Conservation (phyloP, 2,797 vertebrate species). For the Poecilia picta region DNA sequence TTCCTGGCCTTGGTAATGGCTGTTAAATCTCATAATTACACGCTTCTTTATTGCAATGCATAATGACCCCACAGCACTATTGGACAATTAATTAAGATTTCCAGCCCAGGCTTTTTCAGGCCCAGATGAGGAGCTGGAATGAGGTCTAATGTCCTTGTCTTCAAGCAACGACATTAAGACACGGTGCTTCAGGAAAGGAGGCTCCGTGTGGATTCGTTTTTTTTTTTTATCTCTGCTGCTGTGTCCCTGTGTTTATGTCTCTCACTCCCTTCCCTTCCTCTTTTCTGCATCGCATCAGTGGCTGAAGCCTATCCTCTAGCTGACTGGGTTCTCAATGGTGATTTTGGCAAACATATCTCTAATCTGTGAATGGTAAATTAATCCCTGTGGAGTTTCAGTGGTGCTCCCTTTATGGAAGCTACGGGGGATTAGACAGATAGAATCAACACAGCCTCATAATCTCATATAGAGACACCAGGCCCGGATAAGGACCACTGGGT, state of each 20-base stretch:
- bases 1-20: slow-evolving; percentile 99
- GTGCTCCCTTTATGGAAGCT: slow-evolving; percentile 65
- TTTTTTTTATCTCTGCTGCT: slow-evolving; percentile 68
- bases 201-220: slow-evolving; percentile 50
- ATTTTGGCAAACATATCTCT: slow-evolving; percentile 71
- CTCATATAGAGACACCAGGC: slow-evolving; percentile 65
- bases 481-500: slow-evolving; percentile 50
- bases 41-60: slow-evolving; percentile 99
- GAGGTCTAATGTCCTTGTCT: slow-evolving; percentile 89
- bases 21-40: slow-evolving; percentile 99
- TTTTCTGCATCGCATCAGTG: slow-evolving; percentile 28
- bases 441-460: slow-evolving; percentile 73
- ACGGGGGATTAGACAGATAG: slow-evolving; percentile 72
- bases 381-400: slow-evolving; percentile 69
- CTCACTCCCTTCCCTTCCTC: slow-evolving; percentile 30
- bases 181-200: slow-evolving; percentile 77
- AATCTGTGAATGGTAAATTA: slow-evolving; percentile 80
- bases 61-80: slow-evolving; percentile 99
- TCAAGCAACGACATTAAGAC: slow-evolving; percentile 87
- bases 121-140: slow-evolving; percentile 89
- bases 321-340: slow-evolving; percentile 70
- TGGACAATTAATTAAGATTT: slow-evolving; percentile 99
- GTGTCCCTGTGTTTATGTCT: slow-evolving; percentile 39
- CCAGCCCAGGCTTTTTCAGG: slow-evolving; percentile 97
- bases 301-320: slow-evolving; percentile 54